A percentile compares a stretch with the other conserved stretches of the same genome.
phyloP scores from a whole-genome alignment of 2,797 vertebrate species.

The Trematomus bernacchii region DNA sequence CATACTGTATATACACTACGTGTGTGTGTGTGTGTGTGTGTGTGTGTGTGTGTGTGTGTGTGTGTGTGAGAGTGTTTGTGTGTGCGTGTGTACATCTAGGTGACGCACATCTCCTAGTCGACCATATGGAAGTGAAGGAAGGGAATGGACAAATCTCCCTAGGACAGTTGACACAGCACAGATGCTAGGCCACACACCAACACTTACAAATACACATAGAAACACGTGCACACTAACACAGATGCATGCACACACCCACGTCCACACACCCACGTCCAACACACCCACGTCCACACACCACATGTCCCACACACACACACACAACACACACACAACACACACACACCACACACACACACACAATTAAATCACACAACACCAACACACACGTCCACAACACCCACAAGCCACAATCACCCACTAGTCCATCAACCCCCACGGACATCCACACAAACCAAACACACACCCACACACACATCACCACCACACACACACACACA shows the following conservation, averaged over 20 bases:
- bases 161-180: slow-evolving; percentile 62
- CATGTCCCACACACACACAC: no score
- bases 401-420: no score
- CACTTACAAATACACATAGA: slow-evolving; percentile 24
- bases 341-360: no score
- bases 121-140: slow-evolving; percentile 62
- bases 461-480: no score
- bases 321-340: no score
- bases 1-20: background rate
- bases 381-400: no score
- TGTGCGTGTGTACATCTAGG: slow-evolving; percentile 19
- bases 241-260: background rate
- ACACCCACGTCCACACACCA: no score
- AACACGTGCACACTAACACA: background rate
- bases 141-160: slow-evolving; percentile 36
- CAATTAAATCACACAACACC: no score
- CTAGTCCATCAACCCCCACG: no score
- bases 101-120: slow-evolving; percentile 24
- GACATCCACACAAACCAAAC: no score
- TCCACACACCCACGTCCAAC: slow-evolving; percentile 10
- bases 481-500: no score
- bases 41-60: background rate
- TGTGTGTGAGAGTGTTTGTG: slow-evolving; percentile 14
- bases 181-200: slow-evolving; percentile 56
- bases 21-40: slow-evolving; percentile 10